phyloP scores from a whole-genome alignment of 2,888 invertebrate genomes.

The Xanthorhoe spadicearia region DNA sequence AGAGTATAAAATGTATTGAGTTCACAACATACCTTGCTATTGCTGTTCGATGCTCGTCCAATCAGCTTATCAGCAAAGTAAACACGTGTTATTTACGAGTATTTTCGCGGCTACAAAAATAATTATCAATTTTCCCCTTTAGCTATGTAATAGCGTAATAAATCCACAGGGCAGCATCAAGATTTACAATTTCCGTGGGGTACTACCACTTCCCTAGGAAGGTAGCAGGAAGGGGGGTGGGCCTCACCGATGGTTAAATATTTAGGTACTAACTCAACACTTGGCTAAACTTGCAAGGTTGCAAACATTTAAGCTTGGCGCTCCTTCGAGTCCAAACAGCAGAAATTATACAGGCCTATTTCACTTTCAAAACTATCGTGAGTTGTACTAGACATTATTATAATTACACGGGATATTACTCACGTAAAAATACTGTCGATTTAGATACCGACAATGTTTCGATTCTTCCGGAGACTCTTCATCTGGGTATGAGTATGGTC shows the following conservation, averaged over 20 bases:
- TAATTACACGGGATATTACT: no score
- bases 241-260: slow-evolving; percentile 18
- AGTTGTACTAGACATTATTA: no score
- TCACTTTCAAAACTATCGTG: no score
- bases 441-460: no score
- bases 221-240: slow-evolving; percentile 35
- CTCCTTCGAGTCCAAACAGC: background rate
- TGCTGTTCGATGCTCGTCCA: background rate
- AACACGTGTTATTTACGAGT: slow-evolving; percentile 41
- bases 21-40: no score
- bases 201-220: slow-evolving; percentile 27
- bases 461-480: no score
- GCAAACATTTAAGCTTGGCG: background rate
- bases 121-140: slow-evolving; percentile 61
- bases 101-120: slow-evolving; percentile 48
- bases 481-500: no score
- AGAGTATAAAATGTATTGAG: no score
- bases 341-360: background rate
- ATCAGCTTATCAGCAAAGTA: slow-evolving; percentile 22
- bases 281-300: background rate
- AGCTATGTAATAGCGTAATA: slow-evolving; percentile 58
- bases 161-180: slow-evolving; percentile 55
- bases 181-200: slow-evolving; percentile 66
- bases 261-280: slow-evolving; percentile 20
- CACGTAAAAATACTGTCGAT: no score